Conservation (phyloP, 2,113 vertebrate species). For the Camelus bactrianus region DNA sequence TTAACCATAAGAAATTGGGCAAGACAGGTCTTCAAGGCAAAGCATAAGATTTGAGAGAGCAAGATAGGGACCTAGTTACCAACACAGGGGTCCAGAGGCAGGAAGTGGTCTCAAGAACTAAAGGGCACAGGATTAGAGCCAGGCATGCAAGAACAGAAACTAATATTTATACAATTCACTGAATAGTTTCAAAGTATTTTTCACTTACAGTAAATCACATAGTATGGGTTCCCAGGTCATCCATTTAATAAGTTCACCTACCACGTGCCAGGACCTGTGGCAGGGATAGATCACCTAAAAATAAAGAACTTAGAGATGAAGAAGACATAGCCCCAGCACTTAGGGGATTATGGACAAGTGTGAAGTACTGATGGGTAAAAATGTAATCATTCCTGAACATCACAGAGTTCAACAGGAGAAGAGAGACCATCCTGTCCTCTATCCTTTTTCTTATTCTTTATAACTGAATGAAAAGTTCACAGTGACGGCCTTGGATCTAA, state of each 20-base stretch:
- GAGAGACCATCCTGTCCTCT: neutral
- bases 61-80: neutral
- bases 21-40: neutral
- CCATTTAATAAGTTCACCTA: neutral
- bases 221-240: neutral
- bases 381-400: neutral
- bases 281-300: neutral
- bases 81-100: neutral
- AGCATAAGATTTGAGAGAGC: neutral
- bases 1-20: neutral
- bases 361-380: neutral
- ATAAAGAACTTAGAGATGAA: neutral
- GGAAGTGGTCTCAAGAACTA: neutral
- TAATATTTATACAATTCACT: neutral
- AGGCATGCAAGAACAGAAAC: neutral
- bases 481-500: neutral
- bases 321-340: neutral
- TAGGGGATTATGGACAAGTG: neutral
- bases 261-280: neutral
- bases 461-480: slow-evolving; percentile 26
- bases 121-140: neutral
- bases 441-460: neutral
- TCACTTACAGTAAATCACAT: neutral
- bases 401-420: neutral
- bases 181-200: neutral